Evolutionary conservation across 2,113 vertebrate species (phyloP), one percentile per base, ranked within the genome.

Genomic region (Orycteropus afer): DNA sequence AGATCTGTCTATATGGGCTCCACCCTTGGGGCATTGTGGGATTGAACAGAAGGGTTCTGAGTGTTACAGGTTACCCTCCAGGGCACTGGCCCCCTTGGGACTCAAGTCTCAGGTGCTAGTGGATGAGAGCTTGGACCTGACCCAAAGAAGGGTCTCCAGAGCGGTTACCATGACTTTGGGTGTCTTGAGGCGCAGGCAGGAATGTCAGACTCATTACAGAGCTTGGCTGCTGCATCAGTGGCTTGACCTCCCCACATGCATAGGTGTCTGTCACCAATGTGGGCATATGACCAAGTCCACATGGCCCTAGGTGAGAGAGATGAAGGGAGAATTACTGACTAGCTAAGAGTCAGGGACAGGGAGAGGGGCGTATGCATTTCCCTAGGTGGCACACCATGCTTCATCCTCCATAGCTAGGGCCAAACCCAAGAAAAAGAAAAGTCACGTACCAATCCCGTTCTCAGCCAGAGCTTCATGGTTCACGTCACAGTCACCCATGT

Each of bases 401-500:
- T 76, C 59, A 11, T 34, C 57, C 32, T 32, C 69, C 91, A 53
- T 6, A 55, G 55, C 71, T 71, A 88, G 57, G 94, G 34, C 65
- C 96, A 29, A 93, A n/a, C 32, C 3, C 80, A 34, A 80, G 40
- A 92, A 47, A 86, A 91, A 92, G 82, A 74, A 89, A 98, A 96
- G 97, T 92, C 92, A 98, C 99, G 78, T 99, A 99, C 99, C 99
- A 25, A 99, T 97, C 95, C 99, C 98, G 51, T 99, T 99, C 96
- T 98, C 97, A 53, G 98, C 98, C 53, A 99, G 98, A 5, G 98
- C 96, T 27, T 98, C 97, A 0, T 95, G 98, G 93, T 96, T 97
- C 67, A 98, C 98, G 10, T 99, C 99, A 61, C 98, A 85, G 27
- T 99, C 95, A 11, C 98, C 91, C 79, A 99, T 97, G 86, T 98